Base-by-base conservation (phyloP, 2,888 invertebrate genomes). In the Ennomos erosarius region DNA sequence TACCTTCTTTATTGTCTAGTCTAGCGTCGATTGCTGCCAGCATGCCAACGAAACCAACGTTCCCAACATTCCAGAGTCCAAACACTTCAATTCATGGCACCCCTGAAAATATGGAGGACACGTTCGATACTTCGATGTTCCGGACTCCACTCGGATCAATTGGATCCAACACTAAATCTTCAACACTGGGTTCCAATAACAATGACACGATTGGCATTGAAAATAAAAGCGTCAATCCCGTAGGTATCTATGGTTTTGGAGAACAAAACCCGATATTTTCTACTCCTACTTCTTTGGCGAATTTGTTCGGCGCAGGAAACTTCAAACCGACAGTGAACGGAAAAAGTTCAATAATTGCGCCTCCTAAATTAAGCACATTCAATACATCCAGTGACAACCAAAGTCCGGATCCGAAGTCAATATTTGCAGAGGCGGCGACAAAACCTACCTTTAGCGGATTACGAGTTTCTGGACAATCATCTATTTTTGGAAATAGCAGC, bases 1-100 rank as follows among this genome's bases (percentile, higher is more conserved):
- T 70, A 1, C 55, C 64, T 34, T 47, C 68, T 10, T 37, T 64
- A 10, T 35, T 48, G 10, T 48, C 59, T 3, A 57, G 52, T 37
- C 50, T 35, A 40, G 33, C 51, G 11, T 62, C 67, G 45, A 48
- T 62, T 13, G 65, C 59, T 44, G 44, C 66, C n/a, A 72, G 76
- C 33, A 88, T 88, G 8, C 88, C 90, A 36, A 47, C 73, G 5
- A 88, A 82, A 73, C 68, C 70, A 8, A 69, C 75, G 12, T 62
- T 75, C 40, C 67, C 81, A 26, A 39, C 73, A 35, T 76, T 82
- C 60, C 76, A 75, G 67, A 87, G 84, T 65, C 85, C 87, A 39
- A 70, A 79, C 36, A 82, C 65, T 68, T 88, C 90, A n/a, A 40
- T 85, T 9, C 89, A 88, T 71, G 87, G 86, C 10, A 90, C 90